A percentile compares a stretch with the other conserved stretches of the same genome.
phyloP scores from a whole-genome alignment of 2,113 vertebrate species.

The Eubucco bourcierii region DNA sequence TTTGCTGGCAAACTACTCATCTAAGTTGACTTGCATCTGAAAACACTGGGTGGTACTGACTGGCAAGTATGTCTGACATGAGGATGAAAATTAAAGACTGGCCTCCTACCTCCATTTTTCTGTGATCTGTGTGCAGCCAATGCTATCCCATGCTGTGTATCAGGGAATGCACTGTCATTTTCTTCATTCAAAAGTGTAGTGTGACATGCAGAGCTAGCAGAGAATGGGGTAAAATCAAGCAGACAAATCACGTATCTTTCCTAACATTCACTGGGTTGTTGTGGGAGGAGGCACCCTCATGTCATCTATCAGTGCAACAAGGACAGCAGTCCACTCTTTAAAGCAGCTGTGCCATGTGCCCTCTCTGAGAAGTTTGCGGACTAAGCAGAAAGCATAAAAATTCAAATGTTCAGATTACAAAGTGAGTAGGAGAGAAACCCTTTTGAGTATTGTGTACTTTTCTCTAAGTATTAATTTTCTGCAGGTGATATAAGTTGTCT shows the following conservation, averaged over 20 bases:
- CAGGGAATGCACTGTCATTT: not conserved
- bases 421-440: not conserved
- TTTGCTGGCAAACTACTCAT: conserved; percentile 22
- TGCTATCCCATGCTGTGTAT: not conserved
- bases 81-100: not conserved
- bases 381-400: not conserved
- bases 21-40: conserved; percentile 7
- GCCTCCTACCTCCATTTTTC: not conserved
- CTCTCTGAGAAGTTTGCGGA: not conserved
- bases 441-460: not conserved
- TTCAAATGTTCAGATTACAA: not conserved
- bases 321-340: not conserved
- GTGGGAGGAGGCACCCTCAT: not conserved
- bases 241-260: not conserved
- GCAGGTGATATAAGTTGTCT: not conserved
- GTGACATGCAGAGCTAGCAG: not conserved
- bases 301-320: fast-evolving
- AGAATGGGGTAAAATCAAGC: not conserved
- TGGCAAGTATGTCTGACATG: not conserved
- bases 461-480: not conserved
- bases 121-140: not conserved
- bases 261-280: fast-evolving
- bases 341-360: not conserved
- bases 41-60: not conserved
- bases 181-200: not conserved